Evolutionary conservation across 2,797 vertebrate species (phyloP), one percentile per base, ranked within the genome.

Genomic region (Parambassis ranga): DNA sequence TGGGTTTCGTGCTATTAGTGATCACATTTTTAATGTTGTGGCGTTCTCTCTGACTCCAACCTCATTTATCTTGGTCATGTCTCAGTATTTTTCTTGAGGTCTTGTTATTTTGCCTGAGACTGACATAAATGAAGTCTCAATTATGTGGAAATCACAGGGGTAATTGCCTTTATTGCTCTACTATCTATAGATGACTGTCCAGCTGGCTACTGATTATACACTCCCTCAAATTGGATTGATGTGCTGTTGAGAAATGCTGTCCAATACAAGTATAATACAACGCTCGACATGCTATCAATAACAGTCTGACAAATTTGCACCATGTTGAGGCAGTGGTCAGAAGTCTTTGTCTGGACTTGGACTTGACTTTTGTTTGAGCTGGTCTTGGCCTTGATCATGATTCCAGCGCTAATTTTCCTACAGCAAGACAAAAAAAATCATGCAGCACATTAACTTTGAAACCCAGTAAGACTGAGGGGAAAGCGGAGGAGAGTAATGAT

Each of bases 1-100:
- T 36, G 39, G 24, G 33, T 39, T 70, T 51, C 27, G 16, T 43
- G 46, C 33, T 16, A 41, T 56, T 69, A 53, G 23, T 38, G 35
- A 71, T 74, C 30, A 10, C 24, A 51, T 38, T 47, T 64, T 43
- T 63, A 46, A 52, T 58, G 35, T 33, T 67, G 52, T 38, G 74
- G 71, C 79, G 47, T 71, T 48, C 31, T 43, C 53, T 71, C 47
- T 30, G 56, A 83, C 76, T 79, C 72, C 71, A 48, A 3, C 16
- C 58, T 57, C 66, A 71, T 87, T 82, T 74, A 64, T 87, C 79
- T 77, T 77, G 70, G 70, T 82, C 8, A 8, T 42, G 62, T 65
- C 44, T 74, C 44, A 5, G 39, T 69, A 31, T 87, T 83, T 80
- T 79, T 66, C 59, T 84, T 81, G 60, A 84, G 58, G 67, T 77